Evolutionary conservation across 2,888 invertebrate species (phyloP).

Genomic region (Drosophila prolongata): DNA sequence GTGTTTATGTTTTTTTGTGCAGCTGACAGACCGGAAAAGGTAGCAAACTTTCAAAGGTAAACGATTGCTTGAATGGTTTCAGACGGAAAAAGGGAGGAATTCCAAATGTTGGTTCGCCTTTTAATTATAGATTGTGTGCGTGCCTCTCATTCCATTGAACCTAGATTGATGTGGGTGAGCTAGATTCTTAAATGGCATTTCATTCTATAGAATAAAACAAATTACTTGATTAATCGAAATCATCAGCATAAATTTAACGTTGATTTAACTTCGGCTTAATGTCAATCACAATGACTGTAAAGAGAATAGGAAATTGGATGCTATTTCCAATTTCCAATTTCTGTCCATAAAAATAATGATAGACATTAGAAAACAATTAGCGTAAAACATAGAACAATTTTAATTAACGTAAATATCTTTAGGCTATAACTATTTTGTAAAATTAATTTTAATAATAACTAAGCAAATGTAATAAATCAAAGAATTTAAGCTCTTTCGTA

Average conservation of each 20-base stretch:
- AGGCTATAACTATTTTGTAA: too few relatives aligned
- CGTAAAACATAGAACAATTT: not conserved
- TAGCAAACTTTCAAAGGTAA: conserved; percentile 23
- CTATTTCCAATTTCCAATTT: not conserved
- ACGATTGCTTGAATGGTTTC: conserved; percentile 4
- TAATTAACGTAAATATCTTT: too few relatives aligned
- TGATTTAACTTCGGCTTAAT: conserved; percentile 8
- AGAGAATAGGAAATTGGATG: not conserved
- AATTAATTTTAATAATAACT: too few relatives aligned
- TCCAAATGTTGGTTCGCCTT: conserved; percentile 12
- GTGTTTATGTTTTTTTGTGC: conserved; percentile 47
- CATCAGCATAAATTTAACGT: conserved; percentile 12
- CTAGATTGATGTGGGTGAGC: conserved; percentile 24
- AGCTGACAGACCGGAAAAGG: conserved; percentile 53
- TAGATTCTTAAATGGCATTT: conserved; percentile 23
- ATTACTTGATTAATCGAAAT: conserved; percentile 34
- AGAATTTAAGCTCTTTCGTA: too few relatives aligned
- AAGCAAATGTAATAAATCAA: too few relatives aligned
- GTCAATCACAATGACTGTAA: not conserved
- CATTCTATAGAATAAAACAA: conserved; percentile 12
- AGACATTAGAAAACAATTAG: not conserved
- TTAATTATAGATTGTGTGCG: conserved; percentile 32
- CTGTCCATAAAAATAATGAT: not conserved
- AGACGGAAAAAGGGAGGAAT: not conserved
- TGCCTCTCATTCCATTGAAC: not conserved